Conservation (phyloP, 2,888 invertebrate species). For the Pristionchus fissidentatus region DNA sequence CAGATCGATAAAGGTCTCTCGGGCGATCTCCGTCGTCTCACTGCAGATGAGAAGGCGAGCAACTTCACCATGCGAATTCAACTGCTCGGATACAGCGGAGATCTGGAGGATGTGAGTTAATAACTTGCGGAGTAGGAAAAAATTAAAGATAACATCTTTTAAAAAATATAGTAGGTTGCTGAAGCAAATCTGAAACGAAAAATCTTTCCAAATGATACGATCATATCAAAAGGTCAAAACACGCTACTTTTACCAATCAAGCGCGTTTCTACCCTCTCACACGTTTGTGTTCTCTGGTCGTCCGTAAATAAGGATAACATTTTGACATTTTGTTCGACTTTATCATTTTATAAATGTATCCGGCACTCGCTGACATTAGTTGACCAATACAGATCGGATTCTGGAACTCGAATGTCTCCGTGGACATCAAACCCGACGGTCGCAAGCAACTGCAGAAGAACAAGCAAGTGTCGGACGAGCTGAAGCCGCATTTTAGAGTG, state of each 20-base stretch:
- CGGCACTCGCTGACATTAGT: not conserved
- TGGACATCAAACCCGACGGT: slow-evolving; percentile 73
- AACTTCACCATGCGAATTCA: slow-evolving; percentile 74
- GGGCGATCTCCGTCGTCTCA: slow-evolving; percentile 62
- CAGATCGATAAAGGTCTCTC: slow-evolving; percentile 53
- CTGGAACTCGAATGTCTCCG: slow-evolving; percentile 74
- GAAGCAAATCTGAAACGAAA: not conserved
- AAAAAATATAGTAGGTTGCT: no score
- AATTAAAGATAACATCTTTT: no score
- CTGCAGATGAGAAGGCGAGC: slow-evolving; percentile 55
- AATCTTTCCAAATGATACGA: not conserved
- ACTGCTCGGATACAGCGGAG: slow-evolving; percentile 72
- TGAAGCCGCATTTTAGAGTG: slow-evolving; percentile 76
- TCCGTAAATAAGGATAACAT: no score
- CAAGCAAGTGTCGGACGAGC: slow-evolving; percentile 74
- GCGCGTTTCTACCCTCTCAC: no score
- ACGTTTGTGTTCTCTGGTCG: no score
- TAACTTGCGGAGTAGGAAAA: no score
- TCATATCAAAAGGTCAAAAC: not conserved
- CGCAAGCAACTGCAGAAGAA: slow-evolving; percentile 72
- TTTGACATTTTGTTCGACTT: no score
- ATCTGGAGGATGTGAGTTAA: slow-evolving; percentile 67
- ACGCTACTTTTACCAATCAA: not conserved
- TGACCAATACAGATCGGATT: slow-evolving; percentile 69
- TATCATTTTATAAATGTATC: no score